Percentiles rank a stretch among this genome's conserved stretches.
phyloP scores from a whole-genome alignment of 30 jellyfish, hydroid and myxozoan species.

The Rhopilema esculentum region DNA sequence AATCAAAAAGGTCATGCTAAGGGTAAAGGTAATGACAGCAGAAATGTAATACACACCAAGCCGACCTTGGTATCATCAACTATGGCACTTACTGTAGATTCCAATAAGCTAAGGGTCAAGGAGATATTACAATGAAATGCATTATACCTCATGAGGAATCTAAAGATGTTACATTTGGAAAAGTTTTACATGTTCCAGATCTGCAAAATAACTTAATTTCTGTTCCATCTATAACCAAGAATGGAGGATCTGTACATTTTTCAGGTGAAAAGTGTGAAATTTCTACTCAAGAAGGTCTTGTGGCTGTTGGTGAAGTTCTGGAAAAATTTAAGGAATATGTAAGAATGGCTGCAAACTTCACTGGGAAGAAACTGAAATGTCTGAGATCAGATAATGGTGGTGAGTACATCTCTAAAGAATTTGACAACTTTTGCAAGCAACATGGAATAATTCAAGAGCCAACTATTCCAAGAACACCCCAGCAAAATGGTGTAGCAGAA shows the following conservation, averaged over 20 bases:
- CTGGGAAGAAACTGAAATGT: neutral
- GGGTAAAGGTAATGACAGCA: too few relatives aligned
- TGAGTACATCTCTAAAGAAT: too few relatives aligned
- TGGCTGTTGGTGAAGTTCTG: slow-evolving; percentile 27
- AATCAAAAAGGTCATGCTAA: too few relatives aligned
- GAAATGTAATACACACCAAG: slow-evolving; percentile 7
- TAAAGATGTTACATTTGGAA: slow-evolving; percentile 29
- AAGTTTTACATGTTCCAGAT: slow-evolving; percentile 39
- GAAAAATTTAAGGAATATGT: neutral
- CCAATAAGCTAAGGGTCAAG: slow-evolving; percentile 12
- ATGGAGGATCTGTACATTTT: slow-evolving; percentile 42
- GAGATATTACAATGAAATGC: slow-evolving; percentile 13
- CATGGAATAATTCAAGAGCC: too few relatives aligned
- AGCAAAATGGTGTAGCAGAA: too few relatives aligned
- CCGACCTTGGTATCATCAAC: slow-evolving; percentile 8
- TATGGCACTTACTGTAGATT: slow-evolving; percentile 18
- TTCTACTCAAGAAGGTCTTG: slow-evolving; percentile 32
- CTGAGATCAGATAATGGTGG: too few relatives aligned
- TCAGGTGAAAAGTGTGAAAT: slow-evolving; percentile 35
- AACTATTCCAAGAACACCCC: too few relatives aligned
- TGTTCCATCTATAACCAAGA: slow-evolving; percentile 40
- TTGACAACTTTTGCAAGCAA: too few relatives aligned
- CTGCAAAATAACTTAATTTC: slow-evolving; percentile 25
- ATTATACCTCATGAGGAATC: slow-evolving; percentile 28
- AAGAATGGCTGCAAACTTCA: slow-evolving; percentile 1